Base-by-base conservation (phyloP, 2,797 vertebrate genomes). In the Heliangelus exortis region DNA sequence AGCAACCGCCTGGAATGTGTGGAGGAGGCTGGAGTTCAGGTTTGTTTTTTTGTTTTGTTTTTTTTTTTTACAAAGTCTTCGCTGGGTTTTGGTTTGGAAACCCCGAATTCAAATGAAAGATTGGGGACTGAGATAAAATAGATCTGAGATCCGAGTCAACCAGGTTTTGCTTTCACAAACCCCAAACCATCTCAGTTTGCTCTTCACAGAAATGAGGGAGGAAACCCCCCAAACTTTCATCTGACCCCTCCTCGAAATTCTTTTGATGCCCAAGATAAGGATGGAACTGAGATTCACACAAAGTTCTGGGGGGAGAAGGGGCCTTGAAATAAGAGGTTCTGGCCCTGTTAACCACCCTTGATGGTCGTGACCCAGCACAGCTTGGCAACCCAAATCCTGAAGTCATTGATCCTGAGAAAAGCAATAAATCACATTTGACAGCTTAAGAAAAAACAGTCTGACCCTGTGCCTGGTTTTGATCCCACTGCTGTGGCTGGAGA, bases 71-170 rank as follows among this genome's bases (percentile, higher is more conserved):
- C 62, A 50, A 86, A 91, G 90, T 87, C 76, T 91, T 93, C 33
- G 31, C 82, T 63, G 91, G 93, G 87, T 95, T 95, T 95, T 96
- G 94, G 93, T 94, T 96, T 96, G 93, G 84, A 95, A 96, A 94
- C 87, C 91, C 87, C 79, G 76, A 85, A 95, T 92, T 94, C 87
- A 95, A 91, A 95, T 34, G 89, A 39, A 92, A 95, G 95, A 94
- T 91, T 66, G 55, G 84, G 81, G 90, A 67, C 91, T 91, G 93
- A 96, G 96, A 96, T 95, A 95, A 96, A 90, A 85, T 2, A 95
- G 72, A 92, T 96, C 91, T 86, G 92, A 94, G 87, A 89, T 88
- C 66, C 92, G 43, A 17, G 89, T n/a, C 68, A 25, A 84, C 68
- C 22, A 72, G 81, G 73, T 48, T 92, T 84, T 75, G 43, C 89